These are phyloP conservation scores for Bombus confusus DNA, from an alignment of 1,140 invertebrate species.

Conservation along the genomic window DNA sequence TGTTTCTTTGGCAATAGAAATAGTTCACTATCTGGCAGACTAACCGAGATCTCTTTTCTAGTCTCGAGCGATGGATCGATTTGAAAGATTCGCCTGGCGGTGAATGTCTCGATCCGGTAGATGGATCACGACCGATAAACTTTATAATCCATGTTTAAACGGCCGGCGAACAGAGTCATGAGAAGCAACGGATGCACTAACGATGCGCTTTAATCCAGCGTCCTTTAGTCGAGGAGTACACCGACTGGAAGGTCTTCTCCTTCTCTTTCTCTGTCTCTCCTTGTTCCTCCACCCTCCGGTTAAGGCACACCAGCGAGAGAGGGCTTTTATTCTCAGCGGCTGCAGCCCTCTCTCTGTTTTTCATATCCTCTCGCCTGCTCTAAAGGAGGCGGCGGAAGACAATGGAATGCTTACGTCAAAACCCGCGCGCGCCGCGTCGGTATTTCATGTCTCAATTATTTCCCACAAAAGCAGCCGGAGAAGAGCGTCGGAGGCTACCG, in stretches of 20 bases:
- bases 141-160: conserved; percentile 21
- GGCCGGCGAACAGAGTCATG: background rate
- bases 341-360: conserved; percentile 53
- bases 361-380: conserved; percentile 66
- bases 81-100: background rate
- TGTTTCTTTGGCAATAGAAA: too few species aligned
- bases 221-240: conserved; percentile 25
- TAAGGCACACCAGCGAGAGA: conserved; percentile 22
- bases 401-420: conserved; percentile 79
- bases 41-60: too few species aligned
- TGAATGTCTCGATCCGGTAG: background rate
- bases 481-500: conserved; percentile 38
- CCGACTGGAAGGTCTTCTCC: background rate
- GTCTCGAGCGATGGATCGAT: background rate
- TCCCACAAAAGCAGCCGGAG: conserved; percentile 74
- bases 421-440: conserved; percentile 71
- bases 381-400: conserved; percentile 75
- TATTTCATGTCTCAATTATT: conserved; percentile 82
- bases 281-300: conserved; percentile 18
- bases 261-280: background rate
- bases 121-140: conserved; percentile 13
- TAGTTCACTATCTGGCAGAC: too few species aligned
- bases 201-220: conserved; percentile 55
- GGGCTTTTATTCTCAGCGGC: conserved; percentile 42
- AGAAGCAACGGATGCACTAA: conserved; percentile 45